These are phyloP conservation scores for Heterotilapia buettikoferi DNA, from an alignment of 2,113 vertebrate species.

Conservation along the genomic window DNA sequence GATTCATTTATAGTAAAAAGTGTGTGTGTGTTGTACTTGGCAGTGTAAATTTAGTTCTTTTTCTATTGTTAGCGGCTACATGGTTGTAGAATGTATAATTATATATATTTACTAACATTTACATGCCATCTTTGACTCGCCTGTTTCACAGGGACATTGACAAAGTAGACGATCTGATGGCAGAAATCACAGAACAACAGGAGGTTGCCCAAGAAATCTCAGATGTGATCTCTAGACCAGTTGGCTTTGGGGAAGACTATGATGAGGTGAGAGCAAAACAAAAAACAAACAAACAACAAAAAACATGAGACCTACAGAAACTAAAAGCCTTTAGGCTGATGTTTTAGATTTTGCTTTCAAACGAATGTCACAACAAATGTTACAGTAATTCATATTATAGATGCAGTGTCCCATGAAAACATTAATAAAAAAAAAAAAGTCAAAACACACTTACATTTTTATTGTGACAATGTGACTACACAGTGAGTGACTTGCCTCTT, in stretches of 20 bases:
- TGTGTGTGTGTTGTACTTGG: not conserved
- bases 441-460: not conserved
- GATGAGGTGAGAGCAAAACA: slow-evolving; percentile 81
- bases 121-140: not conserved
- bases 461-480: not conserved
- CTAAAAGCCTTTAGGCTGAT: not conserved
- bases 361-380: not conserved
- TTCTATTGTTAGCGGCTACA: not conserved
- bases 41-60: not conserved
- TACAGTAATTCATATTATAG: not conserved
- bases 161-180: slow-evolving; percentile 96
- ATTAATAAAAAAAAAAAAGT: not conserved
- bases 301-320: not conserved
- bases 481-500: not conserved
- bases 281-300: not conserved
- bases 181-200: slow-evolving; percentile 95
- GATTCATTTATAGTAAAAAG: not conserved
- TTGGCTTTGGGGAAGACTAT: slow-evolving; percentile 89
- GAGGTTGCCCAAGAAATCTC: slow-evolving; percentile 97
- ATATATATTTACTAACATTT: not conserved
- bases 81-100: not conserved
- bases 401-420: not conserved
- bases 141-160: slow-evolving; percentile 84
- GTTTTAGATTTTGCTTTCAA: not conserved
- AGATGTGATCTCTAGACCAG: slow-evolving; percentile 90